Evolutionary conservation across 2,888 invertebrate species (phyloP), one percentile per base, ranked within the genome.

Genomic region (Xestia sexstrigata): DNA sequence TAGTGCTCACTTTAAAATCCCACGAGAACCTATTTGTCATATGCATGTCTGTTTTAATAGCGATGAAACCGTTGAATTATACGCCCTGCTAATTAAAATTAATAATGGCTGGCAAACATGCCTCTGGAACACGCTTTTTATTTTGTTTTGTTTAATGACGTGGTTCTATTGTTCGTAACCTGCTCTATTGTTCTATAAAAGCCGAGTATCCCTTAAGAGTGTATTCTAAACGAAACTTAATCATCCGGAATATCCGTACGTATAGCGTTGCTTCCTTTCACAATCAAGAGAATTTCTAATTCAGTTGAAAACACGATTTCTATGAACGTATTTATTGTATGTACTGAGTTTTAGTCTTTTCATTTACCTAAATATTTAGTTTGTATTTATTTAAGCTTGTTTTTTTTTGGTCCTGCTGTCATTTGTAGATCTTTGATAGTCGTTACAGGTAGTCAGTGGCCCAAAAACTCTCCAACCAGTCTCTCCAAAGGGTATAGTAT

Each of bases 51-150:
- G 2, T n/a, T 70, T 11, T 71, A 23, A 55, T 74, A 11, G 8
- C 26, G 17, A 11, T 26, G 17, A 60, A 35, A 77, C 26, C 11
- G 7, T 35, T 17, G 26, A 60, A 74, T 58, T 23, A 39, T 74
- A 17, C 45, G 26, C 20, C 26, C 26, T 47, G 35, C 35, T 76
- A 76, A 58, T 35, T 76, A 23, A 35, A 76, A 58, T 76, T n/a
- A 11, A 39, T 77, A 76, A 58, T 47, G 35, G 1, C 20, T 5
- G n/a, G 20, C 20, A 45, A 58, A 47, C 55, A 45, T 23, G 42
- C 42, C 30, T 26, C 42, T 30, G 6, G 42, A 30, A 42, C 9
- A 30, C 35, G 45, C 2, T 45, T 45, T n/a, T 7, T 9, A 17
- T 26, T 35, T 15, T 52, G 39, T 74, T n/a, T 69, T 7, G 13